Percentiles rank a stretch among this genome's conserved stretches.
phyloP scores from a whole-genome alignment of 2,888 invertebrate genomes.

The Epiblema foenella region DNA sequence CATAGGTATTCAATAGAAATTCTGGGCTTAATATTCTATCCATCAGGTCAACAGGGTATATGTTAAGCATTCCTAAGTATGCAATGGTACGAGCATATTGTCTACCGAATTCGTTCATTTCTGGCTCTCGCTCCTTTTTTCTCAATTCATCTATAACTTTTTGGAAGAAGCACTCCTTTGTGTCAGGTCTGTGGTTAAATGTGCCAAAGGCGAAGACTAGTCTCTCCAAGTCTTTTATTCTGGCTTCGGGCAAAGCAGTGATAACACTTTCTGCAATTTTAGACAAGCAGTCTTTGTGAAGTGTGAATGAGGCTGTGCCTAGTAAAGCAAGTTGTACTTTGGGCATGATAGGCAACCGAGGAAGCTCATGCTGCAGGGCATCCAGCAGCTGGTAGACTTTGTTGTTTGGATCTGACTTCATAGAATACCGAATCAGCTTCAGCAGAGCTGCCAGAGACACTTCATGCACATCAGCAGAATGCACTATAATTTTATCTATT shows the following conservation, averaged over 20 bases:
- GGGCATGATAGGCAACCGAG: slow-evolving; percentile 85
- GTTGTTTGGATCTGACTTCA: slow-evolving; percentile 69
- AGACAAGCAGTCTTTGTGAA: slow-evolving; percentile 68
- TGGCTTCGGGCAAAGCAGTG: slow-evolving; percentile 72
- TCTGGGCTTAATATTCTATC: slow-evolving; percentile 82
- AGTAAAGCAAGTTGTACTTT: slow-evolving; percentile 88
- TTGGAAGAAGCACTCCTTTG: slow-evolving; percentile 66
- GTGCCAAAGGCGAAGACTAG: slow-evolving; percentile 86
- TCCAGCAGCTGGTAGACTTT: slow-evolving; percentile 83
- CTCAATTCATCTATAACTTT: slow-evolving; percentile 80
- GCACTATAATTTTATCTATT: slow-evolving; percentile 79
- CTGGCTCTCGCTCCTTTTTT: slow-evolving; percentile 78
- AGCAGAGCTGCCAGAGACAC: slow-evolving; percentile 87
- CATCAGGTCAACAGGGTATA: slow-evolving; percentile 86
- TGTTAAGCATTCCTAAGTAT: slow-evolving; percentile 83
- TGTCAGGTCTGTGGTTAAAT: slow-evolving; percentile 84
- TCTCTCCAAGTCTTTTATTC: slow-evolving; percentile 91
- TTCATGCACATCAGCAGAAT: slow-evolving; percentile 84
- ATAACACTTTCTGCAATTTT: slow-evolving; percentile 82
- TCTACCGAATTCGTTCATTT: slow-evolving; percentile 85
- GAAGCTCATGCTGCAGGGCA: slow-evolving; percentile 80
- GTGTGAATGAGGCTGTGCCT: slow-evolving; percentile 79
- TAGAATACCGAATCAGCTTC: slow-evolving; percentile 87
- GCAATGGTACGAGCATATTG: slow-evolving; percentile 86
- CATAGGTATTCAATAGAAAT: slow-evolving; percentile 84